Conservation (phyloP, 2,113 vertebrate species). For the Paramisgurnus dabryanus region DNA sequence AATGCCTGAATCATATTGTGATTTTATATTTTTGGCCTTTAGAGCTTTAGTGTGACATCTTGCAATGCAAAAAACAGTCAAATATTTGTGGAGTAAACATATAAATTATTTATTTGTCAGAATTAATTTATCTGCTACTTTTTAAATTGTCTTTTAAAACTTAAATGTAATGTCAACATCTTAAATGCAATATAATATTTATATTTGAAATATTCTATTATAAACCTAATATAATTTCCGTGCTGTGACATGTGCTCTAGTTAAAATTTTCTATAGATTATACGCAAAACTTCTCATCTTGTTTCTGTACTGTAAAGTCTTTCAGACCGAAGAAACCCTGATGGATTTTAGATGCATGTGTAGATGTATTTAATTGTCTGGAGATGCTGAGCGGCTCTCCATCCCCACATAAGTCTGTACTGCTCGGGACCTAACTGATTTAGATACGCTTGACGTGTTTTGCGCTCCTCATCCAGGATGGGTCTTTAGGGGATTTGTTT, state of each 20-base stretch:
- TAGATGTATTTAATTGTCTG: constrained; percentile 32
- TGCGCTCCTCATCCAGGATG: constrained; percentile 12
- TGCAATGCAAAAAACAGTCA: too few relatives aligned
- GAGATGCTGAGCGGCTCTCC: background rate
- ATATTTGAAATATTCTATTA: too few relatives aligned
- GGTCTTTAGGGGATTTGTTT: constrained; percentile 11
- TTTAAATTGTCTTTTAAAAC: too few relatives aligned
- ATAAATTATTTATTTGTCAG: too few relatives aligned
- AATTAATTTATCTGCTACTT: too few relatives aligned
- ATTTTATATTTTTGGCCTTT: background rate
- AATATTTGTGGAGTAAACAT: too few relatives aligned
- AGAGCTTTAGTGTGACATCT: background rate
- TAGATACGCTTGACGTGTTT: constrained; percentile 37
- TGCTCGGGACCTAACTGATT: constrained; percentile 6
- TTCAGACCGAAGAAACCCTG: constrained; percentile 2
- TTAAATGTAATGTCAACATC: too few relatives aligned
- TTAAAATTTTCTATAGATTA: too few relatives aligned
- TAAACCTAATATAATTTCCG: too few relatives aligned
- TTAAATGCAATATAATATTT: too few relatives aligned
- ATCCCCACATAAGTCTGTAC: background rate
- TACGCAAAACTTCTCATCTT: background rate
- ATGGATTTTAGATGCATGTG: constrained; percentile 36
- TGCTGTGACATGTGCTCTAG: too few relatives aligned
- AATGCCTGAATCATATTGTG: background rate
- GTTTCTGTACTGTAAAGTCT: background rate